These are phyloP conservation scores for Carassius carassius DNA, from an alignment of 2,113 vertebrate species.

Conservation along the genomic window DNA sequence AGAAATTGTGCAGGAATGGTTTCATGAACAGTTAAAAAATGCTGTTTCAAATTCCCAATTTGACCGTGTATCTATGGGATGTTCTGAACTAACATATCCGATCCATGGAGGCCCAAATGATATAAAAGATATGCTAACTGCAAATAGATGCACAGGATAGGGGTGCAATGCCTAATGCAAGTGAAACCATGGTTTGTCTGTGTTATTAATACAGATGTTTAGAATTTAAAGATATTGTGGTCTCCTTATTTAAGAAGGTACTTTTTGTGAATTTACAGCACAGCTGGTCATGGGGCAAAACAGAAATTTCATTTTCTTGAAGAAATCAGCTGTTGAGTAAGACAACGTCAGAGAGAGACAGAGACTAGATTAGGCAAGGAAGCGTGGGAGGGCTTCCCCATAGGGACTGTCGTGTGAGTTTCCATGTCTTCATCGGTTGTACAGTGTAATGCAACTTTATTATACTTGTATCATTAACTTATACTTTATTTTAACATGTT, in stretches of 20 bases:
- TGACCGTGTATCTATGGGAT: background rate
- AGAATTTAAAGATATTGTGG: background rate
- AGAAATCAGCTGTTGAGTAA: constrained; percentile 29
- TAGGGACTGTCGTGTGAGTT: background rate
- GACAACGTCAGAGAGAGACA: constrained; percentile 1
- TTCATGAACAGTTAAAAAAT: background rate
- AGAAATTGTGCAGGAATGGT: background rate
- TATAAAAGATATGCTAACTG: background rate
- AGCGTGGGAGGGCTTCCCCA: constrained; percentile 9
- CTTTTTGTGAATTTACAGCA: background rate
- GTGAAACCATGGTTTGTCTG: background rate
- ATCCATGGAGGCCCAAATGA: background rate
- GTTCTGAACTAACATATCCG: background rate
- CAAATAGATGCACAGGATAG: background rate
- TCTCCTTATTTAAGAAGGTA: constrained; percentile 25
- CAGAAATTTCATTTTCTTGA: constrained; percentile 11
- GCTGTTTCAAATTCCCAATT: background rate
- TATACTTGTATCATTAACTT: background rate
- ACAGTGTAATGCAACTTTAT: background rate
- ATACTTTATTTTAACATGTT: background rate
- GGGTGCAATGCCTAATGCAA: background rate
- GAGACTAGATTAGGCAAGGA: constrained; percentile 7
- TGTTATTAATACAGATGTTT: background rate
- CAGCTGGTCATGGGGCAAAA: constrained; percentile 9
- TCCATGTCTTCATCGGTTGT: background rate